phyloP scores from a whole-genome alignment of 2,797 vertebrate genomes.

The Carapus acus region DNA sequence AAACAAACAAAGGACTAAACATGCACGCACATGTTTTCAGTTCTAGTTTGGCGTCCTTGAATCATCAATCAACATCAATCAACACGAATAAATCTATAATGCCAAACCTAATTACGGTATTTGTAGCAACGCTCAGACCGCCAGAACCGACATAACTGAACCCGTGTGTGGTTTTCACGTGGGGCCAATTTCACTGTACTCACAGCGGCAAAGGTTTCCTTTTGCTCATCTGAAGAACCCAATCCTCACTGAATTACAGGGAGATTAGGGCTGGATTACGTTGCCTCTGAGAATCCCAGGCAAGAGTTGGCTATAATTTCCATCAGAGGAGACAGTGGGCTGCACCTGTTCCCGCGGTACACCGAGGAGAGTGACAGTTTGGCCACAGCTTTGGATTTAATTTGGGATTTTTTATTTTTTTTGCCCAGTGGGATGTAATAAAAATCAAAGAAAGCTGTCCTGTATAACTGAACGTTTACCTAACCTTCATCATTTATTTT shows the following conservation, averaged over 20 bases:
- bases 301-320: slow-evolving; percentile 68
- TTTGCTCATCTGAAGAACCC: slow-evolving; percentile 78
- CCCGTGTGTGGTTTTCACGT: slow-evolving; percentile 56
- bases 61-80: too few relatives aligned
- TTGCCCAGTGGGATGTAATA: slow-evolving; percentile 1
- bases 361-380: slow-evolving; percentile 40
- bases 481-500: slow-evolving; percentile 45
- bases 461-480: slow-evolving; percentile 24
- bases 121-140: slow-evolving; percentile 23
- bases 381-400: slow-evolving; percentile 30
- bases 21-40: too few relatives aligned
- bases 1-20: too few relatives aligned
- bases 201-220: slow-evolving; percentile 71
- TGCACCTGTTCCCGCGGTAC: slow-evolving; percentile 74
- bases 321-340: slow-evolving; percentile 72
- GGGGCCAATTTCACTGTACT: slow-evolving; percentile 60
- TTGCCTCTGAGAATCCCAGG: slow-evolving; percentile 73
- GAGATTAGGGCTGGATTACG: slow-evolving; percentile 79
- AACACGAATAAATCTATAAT: too few relatives aligned
- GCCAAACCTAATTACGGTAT: too few relatives aligned
- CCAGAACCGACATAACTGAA: slow-evolving; percentile 39
- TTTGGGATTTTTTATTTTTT: slow-evolving; percentile 8
- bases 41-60: too few relatives aligned
- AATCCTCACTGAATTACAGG: slow-evolving; percentile 79
- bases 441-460: slow-evolving; percentile 4